Conservation (phyloP, 2,888 invertebrate genomes). For the Chymomyza amoena region DNA sequence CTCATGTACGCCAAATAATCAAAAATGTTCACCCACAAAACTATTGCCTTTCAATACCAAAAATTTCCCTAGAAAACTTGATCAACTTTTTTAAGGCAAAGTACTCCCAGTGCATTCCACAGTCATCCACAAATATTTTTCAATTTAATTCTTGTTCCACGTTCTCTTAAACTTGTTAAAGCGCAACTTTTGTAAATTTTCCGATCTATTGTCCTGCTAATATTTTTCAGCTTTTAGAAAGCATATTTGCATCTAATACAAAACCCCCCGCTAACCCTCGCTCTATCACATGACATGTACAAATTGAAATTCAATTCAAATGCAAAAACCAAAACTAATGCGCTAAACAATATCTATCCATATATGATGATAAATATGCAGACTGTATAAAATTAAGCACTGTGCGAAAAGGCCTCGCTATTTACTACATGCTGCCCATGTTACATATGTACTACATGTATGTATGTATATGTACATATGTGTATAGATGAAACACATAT, state of each 20-base stretch:
- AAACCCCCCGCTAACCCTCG: neutral
- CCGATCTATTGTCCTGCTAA: neutral
- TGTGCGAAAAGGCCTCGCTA: neutral
- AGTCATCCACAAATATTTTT: too few species aligned
- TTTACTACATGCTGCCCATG: constrained; percentile 9
- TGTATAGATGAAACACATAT: neutral
- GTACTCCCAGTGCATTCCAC: too few species aligned
- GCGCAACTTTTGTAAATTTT: neutral
- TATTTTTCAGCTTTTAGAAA: neutral
- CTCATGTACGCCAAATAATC: too few species aligned
- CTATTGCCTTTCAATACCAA: too few species aligned
- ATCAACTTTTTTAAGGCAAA: too few species aligned
- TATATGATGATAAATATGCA: constrained; percentile 47
- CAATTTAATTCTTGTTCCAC: too few species aligned
- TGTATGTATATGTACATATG: neutral
- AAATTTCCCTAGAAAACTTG: too few species aligned
- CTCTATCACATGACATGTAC: neutral
- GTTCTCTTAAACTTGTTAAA: too few species aligned
- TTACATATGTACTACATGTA: neutral
- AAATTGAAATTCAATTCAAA: constrained; percentile 42
- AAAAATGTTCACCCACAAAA: too few species aligned
- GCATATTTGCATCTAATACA: neutral
- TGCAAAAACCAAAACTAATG: constrained; percentile 52
- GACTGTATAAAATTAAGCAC: constrained; percentile 37
- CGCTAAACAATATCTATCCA: constrained; percentile 9